Conservation (phyloP, 2,797 vertebrate genomes). For the Acrocephalus scirpaceus region DNA sequence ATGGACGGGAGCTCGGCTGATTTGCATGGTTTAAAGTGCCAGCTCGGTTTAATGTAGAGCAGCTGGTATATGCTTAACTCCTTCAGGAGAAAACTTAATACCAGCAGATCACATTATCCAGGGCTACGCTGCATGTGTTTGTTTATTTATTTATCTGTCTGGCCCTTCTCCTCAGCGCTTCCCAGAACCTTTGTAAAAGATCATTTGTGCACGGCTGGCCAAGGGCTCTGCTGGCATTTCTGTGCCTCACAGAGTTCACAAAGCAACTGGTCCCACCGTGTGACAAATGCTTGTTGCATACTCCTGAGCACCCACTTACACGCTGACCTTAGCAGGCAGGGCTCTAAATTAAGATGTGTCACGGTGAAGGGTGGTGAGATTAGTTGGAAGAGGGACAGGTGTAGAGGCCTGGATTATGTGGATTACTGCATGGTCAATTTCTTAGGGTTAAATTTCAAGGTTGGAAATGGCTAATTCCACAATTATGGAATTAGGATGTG, state of each 20-base stretch:
- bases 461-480: conserved; percentile 7
- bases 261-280: accelerated
- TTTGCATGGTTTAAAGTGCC: conserved; percentile 72
- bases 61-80: conserved; percentile 65
- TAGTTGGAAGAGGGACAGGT: conserved; percentile 59
- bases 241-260: background rate
- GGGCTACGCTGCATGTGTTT: background rate
- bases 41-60: conserved; percentile 72
- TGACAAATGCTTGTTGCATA: background rate
- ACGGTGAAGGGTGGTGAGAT: conserved; percentile 50
- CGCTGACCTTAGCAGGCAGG: background rate
- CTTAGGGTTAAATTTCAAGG: conserved; percentile 43
- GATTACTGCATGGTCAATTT: conserved; percentile 41
- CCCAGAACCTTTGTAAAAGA: background rate
- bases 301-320: background rate
- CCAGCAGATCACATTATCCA: conserved; percentile 54
- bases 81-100: conserved; percentile 65
- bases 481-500: background rate
- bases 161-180: background rate
- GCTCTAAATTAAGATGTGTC: conserved; percentile 57
- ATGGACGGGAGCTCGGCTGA: conserved; percentile 54
- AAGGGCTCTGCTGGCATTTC: background rate
- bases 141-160: background rate
- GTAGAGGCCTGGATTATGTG: conserved; percentile 58
- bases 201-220: accelerated